Conservation (phyloP, 2,113 vertebrate genomes). For the Gymnobelideus leadbeateri region DNA sequence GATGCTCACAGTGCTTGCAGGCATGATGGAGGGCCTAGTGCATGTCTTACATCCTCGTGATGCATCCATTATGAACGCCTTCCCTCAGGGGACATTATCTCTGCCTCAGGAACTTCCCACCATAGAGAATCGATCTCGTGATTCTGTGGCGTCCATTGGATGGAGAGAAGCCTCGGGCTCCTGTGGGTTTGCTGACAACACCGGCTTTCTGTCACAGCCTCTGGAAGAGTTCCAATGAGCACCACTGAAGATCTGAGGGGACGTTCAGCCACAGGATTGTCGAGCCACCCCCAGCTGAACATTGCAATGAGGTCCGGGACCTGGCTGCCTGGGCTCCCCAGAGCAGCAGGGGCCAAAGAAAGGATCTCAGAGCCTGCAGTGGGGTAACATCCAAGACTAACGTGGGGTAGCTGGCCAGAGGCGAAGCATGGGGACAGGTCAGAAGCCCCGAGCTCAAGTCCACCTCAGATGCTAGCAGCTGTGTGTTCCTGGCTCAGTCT, state of each 20-base stretch:
- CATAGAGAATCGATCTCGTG: slow-evolving; percentile 81
- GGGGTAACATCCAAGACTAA: background rate
- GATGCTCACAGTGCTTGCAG: slow-evolving; percentile 75
- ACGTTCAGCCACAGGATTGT: slow-evolving; percentile 58
- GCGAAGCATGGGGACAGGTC: background rate
- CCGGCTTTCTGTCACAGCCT: slow-evolving; percentile 37
- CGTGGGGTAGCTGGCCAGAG: background rate
- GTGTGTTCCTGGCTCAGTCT: too few species aligned
- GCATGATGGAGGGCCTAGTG: slow-evolving; percentile 77
- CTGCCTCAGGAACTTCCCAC: slow-evolving; percentile 81
- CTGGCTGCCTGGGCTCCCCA: slow-evolving; percentile 25
- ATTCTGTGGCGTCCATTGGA: slow-evolving; percentile 71
- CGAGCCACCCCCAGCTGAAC: slow-evolving; percentile 38
- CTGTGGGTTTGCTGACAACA: slow-evolving; percentile 61
- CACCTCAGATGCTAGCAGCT: too few species aligned
- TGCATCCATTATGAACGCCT: slow-evolving; percentile 82
- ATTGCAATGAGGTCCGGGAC: slow-evolving; percentile 27
- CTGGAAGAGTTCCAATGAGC: slow-evolving; percentile 67
- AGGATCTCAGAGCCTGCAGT: background rate
- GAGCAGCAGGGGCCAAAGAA: background rate
- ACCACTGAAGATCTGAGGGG: slow-evolving; percentile 48
- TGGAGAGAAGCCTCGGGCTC: slow-evolving; percentile 74
- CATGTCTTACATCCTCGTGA: slow-evolving; percentile 78
- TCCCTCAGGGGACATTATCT: slow-evolving; percentile 79
- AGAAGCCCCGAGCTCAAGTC: background rate